Evolutionary conservation across 2,797 vertebrate species (phyloP), one percentile per base, ranked within the genome.

Genomic region (Alectoris magna): DNA sequence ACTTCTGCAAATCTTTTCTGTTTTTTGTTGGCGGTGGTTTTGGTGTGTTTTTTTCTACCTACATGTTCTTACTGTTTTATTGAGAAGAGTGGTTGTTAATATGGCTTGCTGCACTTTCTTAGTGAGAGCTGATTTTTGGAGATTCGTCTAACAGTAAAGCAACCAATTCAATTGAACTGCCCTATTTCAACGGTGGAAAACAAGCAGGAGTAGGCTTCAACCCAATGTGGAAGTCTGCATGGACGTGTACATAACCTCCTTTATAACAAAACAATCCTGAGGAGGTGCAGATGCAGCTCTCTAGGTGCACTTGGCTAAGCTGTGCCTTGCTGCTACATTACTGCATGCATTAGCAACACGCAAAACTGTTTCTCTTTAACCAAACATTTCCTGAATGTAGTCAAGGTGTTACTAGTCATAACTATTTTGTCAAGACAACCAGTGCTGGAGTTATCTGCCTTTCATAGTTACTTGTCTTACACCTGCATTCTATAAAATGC

Each of bases 361-460:
- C 49, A 13, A 68, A 59, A 86, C 23, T 73, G 23, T 51, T 90
- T 84, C 59, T 88, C 63, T 94, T 85, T 72, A 84, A 58, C 18
- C 49, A 92, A 44, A 58, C 18, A 66, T 78, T 88, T 91, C 63
- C 74, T 84, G 84, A 79, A 68, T 84, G 38, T 29, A 82, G 66
- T 34, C 19, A 82, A 78, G 31, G 48, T 13, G 21, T 91, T 87
- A 55, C n/a, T 84, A 44, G 23, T 43, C 62, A 41, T 22, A 77
- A 43, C 38, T 87, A 2, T 56, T 85, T 81, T 41, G 13, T 74
- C 89, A 64, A 71, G 49, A 74, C 34, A 44, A 23, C 14, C 18
- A 84, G 23, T 11, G 10, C n/a, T 18, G 26, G 49, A 71, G 19
- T 78, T 75, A 58, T 15, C 46, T 87, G 73, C 46, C 31, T 48